Percentiles rank a stretch among this genome's conserved stretches.
These are phyloP conservation scores for Trachemys scripta DNA, from an alignment of 2,113 vertebrate species.

Conservation along the genomic window DNA sequence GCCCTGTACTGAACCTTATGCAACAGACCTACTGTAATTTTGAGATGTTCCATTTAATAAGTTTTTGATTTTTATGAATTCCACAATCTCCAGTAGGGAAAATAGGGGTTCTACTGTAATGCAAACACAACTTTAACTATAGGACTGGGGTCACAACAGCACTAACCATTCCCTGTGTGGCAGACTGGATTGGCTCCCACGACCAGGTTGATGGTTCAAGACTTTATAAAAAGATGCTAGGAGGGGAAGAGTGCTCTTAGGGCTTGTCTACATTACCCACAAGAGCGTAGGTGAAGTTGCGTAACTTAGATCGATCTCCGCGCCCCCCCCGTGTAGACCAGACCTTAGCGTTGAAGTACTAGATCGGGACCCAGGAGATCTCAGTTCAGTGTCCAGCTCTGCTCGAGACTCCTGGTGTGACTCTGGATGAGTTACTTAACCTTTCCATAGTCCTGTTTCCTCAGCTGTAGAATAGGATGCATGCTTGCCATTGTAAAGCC, in stretches of 20 bases:
- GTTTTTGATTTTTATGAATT: background rate
- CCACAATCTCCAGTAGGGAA: background rate
- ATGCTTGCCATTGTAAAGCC: background rate
- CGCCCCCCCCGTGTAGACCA: too few species aligned
- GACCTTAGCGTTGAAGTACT: background rate
- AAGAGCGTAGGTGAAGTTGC: too few species aligned
- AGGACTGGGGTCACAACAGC: background rate
- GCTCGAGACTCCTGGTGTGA: background rate
- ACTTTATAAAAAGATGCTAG: accelerated
- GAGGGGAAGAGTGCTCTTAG: background rate
- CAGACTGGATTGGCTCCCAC: too few species aligned
- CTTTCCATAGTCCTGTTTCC: background rate
- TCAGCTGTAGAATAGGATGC: background rate
- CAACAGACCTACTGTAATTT: background rate
- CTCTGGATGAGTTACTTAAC: background rate
- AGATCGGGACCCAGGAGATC: background rate
- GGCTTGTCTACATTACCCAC: background rate
- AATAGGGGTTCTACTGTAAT: background rate
- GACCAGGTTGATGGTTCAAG: background rate
- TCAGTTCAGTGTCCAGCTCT: background rate
- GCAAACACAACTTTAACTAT: background rate
- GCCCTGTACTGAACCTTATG: background rate
- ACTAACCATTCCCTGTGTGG: background rate
- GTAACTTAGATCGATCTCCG: too few species aligned
- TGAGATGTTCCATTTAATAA: background rate